Evolutionary conservation across 53 echinoderm and acorn worm genomes (phyloP), one percentile per base, ranked within the genome.

Genomic region (Astropecten irregularis): DNA sequence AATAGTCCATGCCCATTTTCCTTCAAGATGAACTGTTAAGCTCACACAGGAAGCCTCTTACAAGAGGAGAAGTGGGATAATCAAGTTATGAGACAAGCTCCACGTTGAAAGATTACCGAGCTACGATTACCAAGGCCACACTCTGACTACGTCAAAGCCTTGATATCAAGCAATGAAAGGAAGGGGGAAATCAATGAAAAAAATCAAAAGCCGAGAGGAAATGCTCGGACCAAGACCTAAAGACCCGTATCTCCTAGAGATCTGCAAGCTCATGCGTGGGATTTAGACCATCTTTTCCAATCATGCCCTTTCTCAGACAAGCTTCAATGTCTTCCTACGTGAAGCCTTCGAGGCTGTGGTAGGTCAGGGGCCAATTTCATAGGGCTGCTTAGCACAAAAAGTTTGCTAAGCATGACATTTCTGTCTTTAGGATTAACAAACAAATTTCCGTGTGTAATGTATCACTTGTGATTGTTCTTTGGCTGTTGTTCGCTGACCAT

Each of bases 221-320:
- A 26, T 46, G 22, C 42, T 22, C 2, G 40, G 9, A 10, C 3
- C 8, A 18, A 68, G 42, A 28, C 42, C 26, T 44, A 26, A 68
- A 68, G 68, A 68, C 21, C 68, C 46, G 4, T 25, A 68, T 68
- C 68, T 68, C 68, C 68, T 39, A 3, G 35, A 38, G 16, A 68
- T 46, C 27, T 68, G 68, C 68, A 68, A 68, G 9, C 42, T 68
- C 68, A 68, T 23, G 68, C 46, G 21, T 27, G 16, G 44, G 9
- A 10, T 0, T 42, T 21, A 3, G 3, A 13, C 23, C 68, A 10
- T 44, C 68, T 27, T 46, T 35, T 13, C 20, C 3, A 28, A 35
- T 65, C 38, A 65, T 35, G 8, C 19, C 65, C 3, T 9, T 3
- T 21, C 37, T 37, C 31, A 38, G n/a, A n/a, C n/a, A n/a, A n/a